A percentile compares a stretch with the other conserved stretches of the same genome.
Conservation (phyloP, 35 echinoderm and acorn worm species). For the Apostichopus californicus region DNA sequence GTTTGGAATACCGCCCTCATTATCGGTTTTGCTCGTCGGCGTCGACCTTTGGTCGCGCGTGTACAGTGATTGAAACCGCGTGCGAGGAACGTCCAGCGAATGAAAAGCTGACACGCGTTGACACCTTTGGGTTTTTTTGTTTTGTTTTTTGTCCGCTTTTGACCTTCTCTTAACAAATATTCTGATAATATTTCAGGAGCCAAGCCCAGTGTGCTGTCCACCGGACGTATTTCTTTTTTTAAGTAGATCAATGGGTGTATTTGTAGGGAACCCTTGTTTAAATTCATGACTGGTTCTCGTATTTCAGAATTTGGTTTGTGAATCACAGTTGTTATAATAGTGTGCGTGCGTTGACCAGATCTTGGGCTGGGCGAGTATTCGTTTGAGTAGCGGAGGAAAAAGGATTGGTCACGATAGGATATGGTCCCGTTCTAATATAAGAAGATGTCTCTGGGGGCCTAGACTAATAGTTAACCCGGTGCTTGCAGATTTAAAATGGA, state of each 20-base stretch:
- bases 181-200: neutral
- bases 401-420: too few relatives aligned
- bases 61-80: neutral
- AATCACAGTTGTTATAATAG: neutral
- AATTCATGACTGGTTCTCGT: neutral
- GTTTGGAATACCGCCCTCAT: too few relatives aligned
- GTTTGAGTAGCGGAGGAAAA: too few relatives aligned
- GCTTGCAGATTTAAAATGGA: neutral
- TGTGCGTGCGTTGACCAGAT: constrained; percentile 1
- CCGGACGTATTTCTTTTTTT: neutral
- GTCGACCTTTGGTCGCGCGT: neutral
- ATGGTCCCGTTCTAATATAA: too few relatives aligned
- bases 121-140: neutral
- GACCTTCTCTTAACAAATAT: neutral
- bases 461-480: neutral
- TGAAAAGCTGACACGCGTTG: neutral
- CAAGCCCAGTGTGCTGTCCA: neutral
- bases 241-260: neutral
- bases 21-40: too few relatives aligned
- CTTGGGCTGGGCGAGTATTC: neutral
- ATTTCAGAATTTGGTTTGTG: neutral
- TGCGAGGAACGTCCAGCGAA: neutral
- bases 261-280: neutral
- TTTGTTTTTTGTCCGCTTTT: neutral
- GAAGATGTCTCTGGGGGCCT: too few relatives aligned